Base-by-base conservation (phyloP, 2,113 vertebrate genomes). In the Megaleporinus macrocephalus region DNA sequence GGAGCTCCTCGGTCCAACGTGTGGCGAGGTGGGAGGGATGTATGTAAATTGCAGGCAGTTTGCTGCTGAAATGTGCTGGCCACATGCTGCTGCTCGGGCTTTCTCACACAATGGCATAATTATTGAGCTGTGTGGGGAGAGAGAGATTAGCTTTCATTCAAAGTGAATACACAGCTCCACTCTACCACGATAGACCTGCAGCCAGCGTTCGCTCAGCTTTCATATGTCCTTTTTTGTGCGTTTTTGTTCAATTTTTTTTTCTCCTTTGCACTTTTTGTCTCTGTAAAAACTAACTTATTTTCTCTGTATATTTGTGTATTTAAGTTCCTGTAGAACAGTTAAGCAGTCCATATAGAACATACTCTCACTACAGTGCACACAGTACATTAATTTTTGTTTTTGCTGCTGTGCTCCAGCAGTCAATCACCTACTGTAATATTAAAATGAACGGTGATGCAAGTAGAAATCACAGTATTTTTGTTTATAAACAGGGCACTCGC, bases 61-160 rank as follows among this genome's bases (percentile, higher is more conserved):
- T 84, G 77, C 84, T 86, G 77, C 74, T 84, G 84, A 89, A 88
- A 86, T 89, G 85, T 87, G 90, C 80, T 88, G 84, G 79, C 86
- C 82, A 88, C 86, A 87, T 88, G 90, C 83, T 86, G 84, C 76
- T 78, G 81, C 73, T 80, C 83, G 84, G 81, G 85, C 78, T 65
- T 83, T 80, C 74, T 78, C 82, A 75, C 82, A 83, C 87, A 87
- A 84, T 81, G 81, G 82, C 79, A 83, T 82, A 86, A 88, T 88
- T 87, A 81, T 86, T 88, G 61, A 82, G 29, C 77, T 53, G 81
- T 82, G 73, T 81, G 72, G 80, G 65, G 75, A 81, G 82, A 65
- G 82, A 61, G 68, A 53, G 72, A 85, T 76, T 83, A 86, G 79
- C 81, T 80, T 78, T 83, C 65, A 81, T 76, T 81, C 68, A 81